Conservation (phyloP, 1,140 invertebrate genomes). For the Armadillidium nasatum region DNA sequence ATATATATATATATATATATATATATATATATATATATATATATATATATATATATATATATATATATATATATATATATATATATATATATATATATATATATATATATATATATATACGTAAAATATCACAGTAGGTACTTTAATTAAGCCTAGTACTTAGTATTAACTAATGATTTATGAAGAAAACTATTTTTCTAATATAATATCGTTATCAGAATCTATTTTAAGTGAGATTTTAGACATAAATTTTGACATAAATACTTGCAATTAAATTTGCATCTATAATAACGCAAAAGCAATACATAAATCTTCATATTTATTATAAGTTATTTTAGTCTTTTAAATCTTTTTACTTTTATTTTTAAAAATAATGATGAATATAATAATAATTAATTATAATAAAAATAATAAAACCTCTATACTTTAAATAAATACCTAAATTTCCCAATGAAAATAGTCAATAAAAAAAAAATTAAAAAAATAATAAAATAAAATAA, state of each 20-base stretch:
- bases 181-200: too few relatives aligned
- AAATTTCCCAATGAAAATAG: too few relatives aligned
- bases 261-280: neutral
- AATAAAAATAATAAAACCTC: too few relatives aligned
- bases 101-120: conserved; percentile 5
- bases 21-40: neutral
- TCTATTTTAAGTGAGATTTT: neutral
- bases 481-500: neutral
- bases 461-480: too few relatives aligned
- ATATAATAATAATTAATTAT: too few relatives aligned
- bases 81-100: conserved; percentile 6
- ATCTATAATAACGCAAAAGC: too few relatives aligned
- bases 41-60: neutral
- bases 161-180: too few relatives aligned
- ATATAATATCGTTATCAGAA: neutral
- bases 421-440: too few relatives aligned
- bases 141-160: neutral
- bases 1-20: neutral
- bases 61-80: conserved; percentile 6
- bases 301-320: too few relatives aligned
- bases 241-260: neutral
- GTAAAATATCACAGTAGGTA: neutral
- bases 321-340: too few relatives aligned
- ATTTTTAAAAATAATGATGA: too few relatives aligned
- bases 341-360: too few relatives aligned